phyloP scores from a whole-genome alignment of 2,888 invertebrate genomes.

The Protodeltote pygarga region DNA sequence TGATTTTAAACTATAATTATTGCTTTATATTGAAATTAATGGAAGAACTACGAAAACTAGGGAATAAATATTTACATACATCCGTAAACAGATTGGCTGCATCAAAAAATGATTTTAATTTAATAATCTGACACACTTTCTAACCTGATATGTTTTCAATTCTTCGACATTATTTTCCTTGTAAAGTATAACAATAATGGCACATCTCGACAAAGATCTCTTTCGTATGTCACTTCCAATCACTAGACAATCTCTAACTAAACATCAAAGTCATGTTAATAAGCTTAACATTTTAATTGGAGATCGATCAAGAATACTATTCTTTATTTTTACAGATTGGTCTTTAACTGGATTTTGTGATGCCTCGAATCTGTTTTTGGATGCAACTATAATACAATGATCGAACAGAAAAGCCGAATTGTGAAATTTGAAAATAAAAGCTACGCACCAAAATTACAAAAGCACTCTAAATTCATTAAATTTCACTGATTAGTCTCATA shows the following conservation, averaged over 20 bases:
- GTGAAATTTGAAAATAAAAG: constrained; percentile 36
- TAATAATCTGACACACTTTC: too few relatives aligned
- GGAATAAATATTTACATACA: constrained; percentile 48
- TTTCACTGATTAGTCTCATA: constrained; percentile 18
- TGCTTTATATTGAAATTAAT: constrained; percentile 65
- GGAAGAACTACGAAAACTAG: constrained; percentile 65
- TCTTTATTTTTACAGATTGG: neutral
- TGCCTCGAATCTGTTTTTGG: constrained; percentile 4
- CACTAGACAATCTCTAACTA: too few relatives aligned
- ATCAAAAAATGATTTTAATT: constrained; percentile 11
- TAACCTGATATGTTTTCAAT: too few relatives aligned
- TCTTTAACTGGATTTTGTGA: constrained; percentile 2
- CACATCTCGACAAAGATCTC: too few relatives aligned
- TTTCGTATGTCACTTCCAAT: too few relatives aligned
- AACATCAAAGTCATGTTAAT: too few relatives aligned
- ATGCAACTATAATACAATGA: constrained; percentile 34
- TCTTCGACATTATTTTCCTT: too few relatives aligned
- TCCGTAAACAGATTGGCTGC: constrained; percentile 8
- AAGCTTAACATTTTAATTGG: neutral
- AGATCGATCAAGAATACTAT: neutral
- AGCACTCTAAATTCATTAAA: constrained; percentile 51
- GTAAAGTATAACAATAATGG: too few relatives aligned
- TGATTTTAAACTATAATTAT: constrained; percentile 71
- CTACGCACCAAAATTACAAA: constrained; percentile 65
- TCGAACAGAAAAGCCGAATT: constrained; percentile 21